Conservation (phyloP, 2,888 invertebrate species). For the Dexiosoma caninum region DNA sequence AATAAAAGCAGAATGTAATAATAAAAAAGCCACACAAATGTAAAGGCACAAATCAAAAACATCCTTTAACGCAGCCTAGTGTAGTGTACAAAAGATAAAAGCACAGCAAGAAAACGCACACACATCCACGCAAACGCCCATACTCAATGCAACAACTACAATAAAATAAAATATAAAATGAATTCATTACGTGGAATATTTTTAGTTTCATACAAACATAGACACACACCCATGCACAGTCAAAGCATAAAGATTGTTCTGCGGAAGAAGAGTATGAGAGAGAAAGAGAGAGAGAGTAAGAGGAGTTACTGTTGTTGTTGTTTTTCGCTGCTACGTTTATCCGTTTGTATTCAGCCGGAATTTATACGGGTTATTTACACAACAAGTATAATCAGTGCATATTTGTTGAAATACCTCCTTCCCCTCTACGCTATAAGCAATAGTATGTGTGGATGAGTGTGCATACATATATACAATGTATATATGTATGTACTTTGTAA, state of each 20-base stretch:
- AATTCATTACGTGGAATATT: slow-evolving; percentile 58
- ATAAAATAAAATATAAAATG: slow-evolving; percentile 49
- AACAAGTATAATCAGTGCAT: slow-evolving; percentile 61
- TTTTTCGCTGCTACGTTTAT: slow-evolving; percentile 45
- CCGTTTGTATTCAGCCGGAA: slow-evolving; percentile 48
- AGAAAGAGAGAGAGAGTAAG: not conserved
- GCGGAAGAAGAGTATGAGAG: not conserved
- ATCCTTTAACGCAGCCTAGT: slow-evolving; percentile 42
- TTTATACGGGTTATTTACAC: slow-evolving; percentile 64
- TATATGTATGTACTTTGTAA: slow-evolving; percentile 37
- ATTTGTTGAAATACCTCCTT: slow-evolving; percentile 40
- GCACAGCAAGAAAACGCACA: not conserved
- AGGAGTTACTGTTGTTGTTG: not conserved
- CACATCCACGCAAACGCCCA: not conserved
- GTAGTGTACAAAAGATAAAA: slow-evolving; percentile 38
- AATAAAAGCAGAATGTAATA: no score
- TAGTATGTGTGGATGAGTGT: not conserved
- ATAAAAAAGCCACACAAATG: slow-evolving; percentile 28
- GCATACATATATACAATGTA: not conserved
- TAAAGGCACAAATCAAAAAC: slow-evolving; percentile 45
- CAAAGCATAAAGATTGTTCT: not conserved
- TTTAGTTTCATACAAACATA: slow-evolving; percentile 40
- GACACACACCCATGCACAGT: not conserved
- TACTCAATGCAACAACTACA: slow-evolving; percentile 32
- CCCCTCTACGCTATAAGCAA: not conserved